Base-by-base conservation (phyloP, 2,888 invertebrate genomes). In the Aleiodes testaceus region DNA sequence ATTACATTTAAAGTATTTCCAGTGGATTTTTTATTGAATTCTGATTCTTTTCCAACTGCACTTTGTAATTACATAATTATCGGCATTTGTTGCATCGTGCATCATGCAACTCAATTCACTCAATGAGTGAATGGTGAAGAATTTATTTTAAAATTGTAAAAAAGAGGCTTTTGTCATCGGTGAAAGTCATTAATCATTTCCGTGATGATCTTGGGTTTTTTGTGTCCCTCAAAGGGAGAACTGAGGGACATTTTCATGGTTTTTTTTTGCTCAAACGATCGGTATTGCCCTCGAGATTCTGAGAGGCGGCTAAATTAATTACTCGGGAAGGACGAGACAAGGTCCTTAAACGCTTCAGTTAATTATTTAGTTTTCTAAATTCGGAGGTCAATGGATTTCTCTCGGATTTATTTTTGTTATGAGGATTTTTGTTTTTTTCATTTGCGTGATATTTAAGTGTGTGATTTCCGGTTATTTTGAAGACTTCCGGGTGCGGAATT, bases 171-270 rank as follows among this genome's bases (percentile, higher is more conserved):
- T 26, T 26, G 26, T 26, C 4, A 26, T 26, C 4, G 26, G 26
- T 26, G 26, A 26, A 26, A 26, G 26, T 26, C 3, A 26, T 26
- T 26, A 70, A 42, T 26, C 30, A 69, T 72, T 77, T 77, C 75
- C 75, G 75, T 55, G 73, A 75, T 77, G 53, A 70, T 70, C 71
- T 55, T 64, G 69, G 74, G 69, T 59, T 26, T 5, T 5, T 26
- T 26, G 3, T 26, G 16, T 55, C 22, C 22, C 55, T 14, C 18
- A 55, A 55, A 55, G 18, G 7, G 26, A 9, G 20, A 18, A 1
- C 45, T 47, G 66, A 14, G 14, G 20, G 50, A 66, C 49, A 49
- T 66, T 66, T 49, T 49, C 66, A 44, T 22, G 26, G 44, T 18
- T 42, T 44, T 55, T 14, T 55, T 36, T 26, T 55, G 53, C 3